Evolutionary conservation across 1,140 invertebrate species (phyloP), one percentile per base, ranked within the genome.

Genomic region (Condylostylus longicornis): DNA sequence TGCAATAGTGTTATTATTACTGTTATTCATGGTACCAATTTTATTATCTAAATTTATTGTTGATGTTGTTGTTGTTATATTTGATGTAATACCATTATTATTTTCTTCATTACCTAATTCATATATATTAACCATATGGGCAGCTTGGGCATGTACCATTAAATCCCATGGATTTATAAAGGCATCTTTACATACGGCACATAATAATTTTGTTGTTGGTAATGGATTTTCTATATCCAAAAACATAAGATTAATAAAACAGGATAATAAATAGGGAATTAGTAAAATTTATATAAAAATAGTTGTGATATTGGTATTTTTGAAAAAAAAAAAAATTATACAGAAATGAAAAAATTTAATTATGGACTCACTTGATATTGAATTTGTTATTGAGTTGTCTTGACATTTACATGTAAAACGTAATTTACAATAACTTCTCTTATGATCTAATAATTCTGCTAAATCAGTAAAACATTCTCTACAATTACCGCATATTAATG

Each of bases 401-500:
- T 77, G 74, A 65, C 81, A 85, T 66, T 83, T 82, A 68, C 82
- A 86, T 48, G 79, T 81, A 64, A 84, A 83, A 50, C 80, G 70
- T 47, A 87, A 68, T 63, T 82, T 83, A 64, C 82, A 87, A 61
- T 82, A 82, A 45, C 73, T 74, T 58, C 82, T 79, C 64, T 87
- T 87, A 67, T 88, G 84, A 51, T 86, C 80, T 45, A 86, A 70
- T 49, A 88, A 68, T 50, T 83, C 81, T 51, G 79, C 74, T 21
- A 88, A 67, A 47, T 82, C 81, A 33, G 74, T 74, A 61, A 86
- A 87, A 63, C 81, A 74, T 63, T 84, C 79, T 48, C 82, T 69
- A 61, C 84, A 88, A 62, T 83, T 85, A 42, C 84, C 84, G 61
- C 84, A 88, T 51, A 88, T 87, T 56, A 88, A 67, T 54, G 86